Evolutionary conservation across 2,113 vertebrate species (phyloP).

Genomic region (Piprites chloris): DNA sequence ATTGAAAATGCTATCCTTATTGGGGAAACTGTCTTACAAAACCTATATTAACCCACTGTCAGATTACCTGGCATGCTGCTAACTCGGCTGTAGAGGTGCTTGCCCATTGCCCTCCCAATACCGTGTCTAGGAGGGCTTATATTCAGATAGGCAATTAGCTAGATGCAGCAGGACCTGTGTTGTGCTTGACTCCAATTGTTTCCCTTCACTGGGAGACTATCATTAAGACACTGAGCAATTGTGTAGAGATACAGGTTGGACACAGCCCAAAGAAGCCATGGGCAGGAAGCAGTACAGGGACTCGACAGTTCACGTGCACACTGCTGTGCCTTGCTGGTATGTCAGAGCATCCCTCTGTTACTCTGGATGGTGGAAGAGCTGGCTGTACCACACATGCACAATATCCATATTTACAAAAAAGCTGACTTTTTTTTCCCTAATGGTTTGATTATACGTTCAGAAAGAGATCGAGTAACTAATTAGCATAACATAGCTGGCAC

Average conservation of each 20-base stretch:
- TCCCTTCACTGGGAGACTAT: background rate
- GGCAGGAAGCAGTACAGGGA: background rate
- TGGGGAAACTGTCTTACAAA: background rate
- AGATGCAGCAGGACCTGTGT: background rate
- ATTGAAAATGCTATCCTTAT: background rate
- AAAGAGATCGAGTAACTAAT: background rate
- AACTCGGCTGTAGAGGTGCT: background rate
- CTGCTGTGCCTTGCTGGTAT: background rate
- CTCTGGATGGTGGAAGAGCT: background rate
- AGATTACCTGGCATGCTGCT: background rate
- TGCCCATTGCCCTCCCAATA: background rate
- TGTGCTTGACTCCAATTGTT: background rate
- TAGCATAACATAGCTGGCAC: background rate
- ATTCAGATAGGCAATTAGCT: background rate
- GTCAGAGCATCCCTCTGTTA: background rate
- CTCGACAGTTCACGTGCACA: background rate
- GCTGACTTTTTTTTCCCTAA: background rate
- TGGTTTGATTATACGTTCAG: background rate
- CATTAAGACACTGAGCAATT: background rate
- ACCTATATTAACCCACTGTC: background rate
- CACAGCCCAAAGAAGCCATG: background rate
- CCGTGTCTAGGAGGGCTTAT: background rate
- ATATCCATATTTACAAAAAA: background rate
- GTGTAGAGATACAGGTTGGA: background rate
- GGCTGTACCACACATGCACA: background rate